These are phyloP conservation scores for Drosophila subsilvestris DNA, from an alignment of 2,888 invertebrate species.

Conservation along the genomic window DNA sequence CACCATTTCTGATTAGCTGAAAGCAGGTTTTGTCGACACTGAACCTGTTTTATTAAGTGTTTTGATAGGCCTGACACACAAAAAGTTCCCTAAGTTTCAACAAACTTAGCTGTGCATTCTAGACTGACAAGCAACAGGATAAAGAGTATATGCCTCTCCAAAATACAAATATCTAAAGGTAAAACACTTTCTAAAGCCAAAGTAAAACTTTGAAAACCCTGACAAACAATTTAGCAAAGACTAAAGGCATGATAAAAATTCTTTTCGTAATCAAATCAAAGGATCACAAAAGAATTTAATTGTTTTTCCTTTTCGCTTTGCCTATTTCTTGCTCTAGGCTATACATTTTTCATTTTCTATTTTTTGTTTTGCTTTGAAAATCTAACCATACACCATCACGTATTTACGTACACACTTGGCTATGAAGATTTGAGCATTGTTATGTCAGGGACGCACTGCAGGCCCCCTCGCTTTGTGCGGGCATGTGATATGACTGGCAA, in stretches of 20 bases:
- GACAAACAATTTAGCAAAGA: conserved; percentile 15
- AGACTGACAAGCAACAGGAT: too few relatives aligned
- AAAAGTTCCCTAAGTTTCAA: too few relatives aligned
- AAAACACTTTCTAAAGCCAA: background rate
- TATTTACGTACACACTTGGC: conserved; percentile 7
- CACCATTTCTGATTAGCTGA: too few relatives aligned
- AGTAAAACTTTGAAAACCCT: background rate
- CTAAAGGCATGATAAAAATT: conserved; percentile 1
- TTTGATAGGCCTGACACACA: too few relatives aligned
- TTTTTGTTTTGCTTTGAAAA: conserved; percentile 34
- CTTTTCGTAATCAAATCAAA: conserved; percentile 29
- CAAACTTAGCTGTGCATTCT: too few relatives aligned
- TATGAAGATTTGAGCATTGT: conserved; percentile 33
- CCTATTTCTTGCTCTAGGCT: too few relatives aligned
- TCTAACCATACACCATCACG: conserved; percentile 4
- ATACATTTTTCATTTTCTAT: too few relatives aligned
- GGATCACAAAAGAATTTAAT: conserved; percentile 35
- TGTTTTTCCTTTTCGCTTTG: conserved; percentile 21
- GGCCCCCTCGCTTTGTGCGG: background rate
- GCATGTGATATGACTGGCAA: conserved; percentile 26
- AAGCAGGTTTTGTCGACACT: too few relatives aligned
- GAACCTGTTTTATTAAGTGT: too few relatives aligned
- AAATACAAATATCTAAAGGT: background rate
- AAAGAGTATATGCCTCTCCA: too few relatives aligned
- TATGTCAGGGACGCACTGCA: conserved; percentile 39